Base-by-base conservation (phyloP, 1,140 invertebrate genomes). In the Euwallacea fornicatus region DNA sequence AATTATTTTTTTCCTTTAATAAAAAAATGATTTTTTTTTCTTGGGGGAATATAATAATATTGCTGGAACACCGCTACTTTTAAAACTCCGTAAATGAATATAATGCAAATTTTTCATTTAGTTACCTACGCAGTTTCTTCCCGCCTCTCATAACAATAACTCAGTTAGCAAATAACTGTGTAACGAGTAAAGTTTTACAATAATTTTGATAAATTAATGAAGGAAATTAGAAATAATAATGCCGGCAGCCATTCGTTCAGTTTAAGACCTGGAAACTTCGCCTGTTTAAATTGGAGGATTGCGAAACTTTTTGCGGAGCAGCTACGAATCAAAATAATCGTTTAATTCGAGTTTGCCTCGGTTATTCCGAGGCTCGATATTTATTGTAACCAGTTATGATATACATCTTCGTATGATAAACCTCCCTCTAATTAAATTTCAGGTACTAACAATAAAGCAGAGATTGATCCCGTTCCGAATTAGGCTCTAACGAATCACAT, bases 161-260 rank as follows among this genome's bases (percentile, higher is more conserved):
- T 69, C 59, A 71, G 10, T 71, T 71, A 58, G 15, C 46, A 47
- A 71, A 65, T 65, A 64, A 71, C 50, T 47, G 43, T 50, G 62
- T 71, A 71, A 64, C 55, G 50, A 55, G 33, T 46, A 65, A 71
- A 71, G n/a, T 71, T 65, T 42, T 41, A 44, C 62, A 71, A 71
- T 71, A 64, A 71, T 71, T 71, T 71, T 71, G 62, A 71, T 59
- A 71, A 71, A 71, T 71, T 71, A 71, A 71, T 65, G 55, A 71
- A 58, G 54, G 42, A 71, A 71, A 70, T 70, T 70, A 71, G 69
- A 71, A 71, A 71, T 71, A 71, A 71, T 71, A 71, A 71, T 55
- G 69, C 69, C 69, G 41, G 15, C 54, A 59, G 69, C 69, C 41
- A 64, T 71, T 33, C 60, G 46, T 71, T 70, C 13, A 63, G 56